Evolutionary conservation across 1,140 invertebrate genomes (phyloP), one percentile per base, ranked within the genome.

Genomic region (Hydropsyche tenuis): DNA sequence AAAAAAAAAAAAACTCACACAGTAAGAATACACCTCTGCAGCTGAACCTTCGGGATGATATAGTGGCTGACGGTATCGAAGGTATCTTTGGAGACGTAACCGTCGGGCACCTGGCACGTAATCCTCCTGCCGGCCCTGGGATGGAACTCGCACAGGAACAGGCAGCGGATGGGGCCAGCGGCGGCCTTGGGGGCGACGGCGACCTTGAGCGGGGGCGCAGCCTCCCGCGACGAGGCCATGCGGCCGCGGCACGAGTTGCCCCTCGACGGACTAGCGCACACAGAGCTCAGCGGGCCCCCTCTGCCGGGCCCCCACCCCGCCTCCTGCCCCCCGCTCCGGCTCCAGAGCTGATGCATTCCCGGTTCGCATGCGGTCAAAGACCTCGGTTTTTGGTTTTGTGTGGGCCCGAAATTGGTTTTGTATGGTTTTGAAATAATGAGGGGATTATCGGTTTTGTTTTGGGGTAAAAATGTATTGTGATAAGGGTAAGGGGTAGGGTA

Each of bases 61-160:
- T 96, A 97, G 78, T 94, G 93, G 82, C 92, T 94, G 37, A 96
- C 90, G 76, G 92, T 91, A 84, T 97, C 94, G 86, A 97, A 96
- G 66, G 92, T 89, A 79, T 96, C 94, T 85, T 96, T 96, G 0
- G 91, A 91, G 77, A 97, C 91, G 82, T 90, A 93, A 81, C 95
- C 91, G 79, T 93, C 89, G 46, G 92, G 92, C 70, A 93, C 92
- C 87, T 94, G 92, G 84, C 90, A 93, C 30, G 90, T 91, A 76
- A 94, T 94, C 83, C 91, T 93, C 3, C 93, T 93, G 3, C 93
- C 93, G 53, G 89, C 90, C 48, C 89, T 92, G 22, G 89, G 90
- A 86, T 95, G 92, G 86, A 95, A 95, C 86, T 94, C 93, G 77
- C 92, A 92, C 77, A 94, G 88, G 83, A 95, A 94, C 85, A 93